These are phyloP conservation scores for Acromyrmex charruanus DNA, from an alignment of 1,140 invertebrate species.

Conservation along the genomic window DNA sequence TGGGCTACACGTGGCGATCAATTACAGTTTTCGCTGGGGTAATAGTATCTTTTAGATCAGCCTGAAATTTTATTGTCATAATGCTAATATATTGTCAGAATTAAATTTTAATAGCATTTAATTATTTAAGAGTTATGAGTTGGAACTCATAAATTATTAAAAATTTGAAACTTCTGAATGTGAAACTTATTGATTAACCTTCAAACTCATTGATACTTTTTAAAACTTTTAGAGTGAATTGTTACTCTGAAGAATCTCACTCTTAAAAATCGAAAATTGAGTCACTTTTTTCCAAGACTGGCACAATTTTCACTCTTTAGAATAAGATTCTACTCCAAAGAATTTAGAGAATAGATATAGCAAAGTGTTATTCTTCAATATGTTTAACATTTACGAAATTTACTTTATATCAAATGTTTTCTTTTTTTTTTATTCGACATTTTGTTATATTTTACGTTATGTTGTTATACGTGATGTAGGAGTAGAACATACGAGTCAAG, in stretches of 20 bases:
- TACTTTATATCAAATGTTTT: not conserved
- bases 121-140: not conserved
- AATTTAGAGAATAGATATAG: not conserved
- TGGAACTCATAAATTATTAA: not conserved
- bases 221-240: too few relatives aligned
- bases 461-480: not conserved
- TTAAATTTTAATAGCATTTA: conserved; percentile 10
- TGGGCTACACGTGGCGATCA: conserved; percentile 36
- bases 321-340: too few relatives aligned
- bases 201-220: not conserved
- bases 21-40: conserved; percentile 27
- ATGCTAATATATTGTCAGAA: not conserved
- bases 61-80: conserved; percentile 3
- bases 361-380: not conserved
- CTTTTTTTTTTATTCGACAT: not conserved
- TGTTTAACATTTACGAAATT: not conserved
- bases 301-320: too few relatives aligned
- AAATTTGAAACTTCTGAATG: too few relatives aligned
- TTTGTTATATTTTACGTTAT: not conserved
- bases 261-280: too few relatives aligned
- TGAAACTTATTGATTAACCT: not conserved
- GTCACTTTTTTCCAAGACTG: too few relatives aligned
- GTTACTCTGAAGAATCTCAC: too few relatives aligned
- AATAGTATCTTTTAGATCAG: conserved; percentile 18
- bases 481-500: not conserved